Conservation (phyloP, 2,888 invertebrate species). For the Eurytoma californica region DNA sequence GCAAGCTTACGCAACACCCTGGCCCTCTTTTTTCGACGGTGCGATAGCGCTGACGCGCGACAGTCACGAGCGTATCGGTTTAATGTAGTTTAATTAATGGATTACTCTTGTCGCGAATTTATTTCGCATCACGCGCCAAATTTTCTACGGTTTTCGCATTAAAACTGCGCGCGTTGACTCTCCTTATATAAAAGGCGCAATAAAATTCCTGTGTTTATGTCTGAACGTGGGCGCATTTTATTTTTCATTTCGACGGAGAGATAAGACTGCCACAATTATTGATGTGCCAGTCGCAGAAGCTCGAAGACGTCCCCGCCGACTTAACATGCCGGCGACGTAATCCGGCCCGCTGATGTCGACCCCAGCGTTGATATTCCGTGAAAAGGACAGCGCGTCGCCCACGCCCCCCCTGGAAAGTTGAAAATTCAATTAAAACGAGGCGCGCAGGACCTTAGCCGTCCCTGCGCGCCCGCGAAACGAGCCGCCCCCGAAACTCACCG, state of each 20-base stretch:
- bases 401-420: neutral
- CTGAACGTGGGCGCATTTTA: no score
- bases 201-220: no score
- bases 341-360: constrained; percentile 36
- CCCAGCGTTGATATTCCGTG: constrained; percentile 32
- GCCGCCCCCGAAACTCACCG: constrained; percentile 7
- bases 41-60: no score
- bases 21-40: no score
- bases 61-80: no score
- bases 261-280: constrained; percentile 11
- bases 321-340: constrained; percentile 29
- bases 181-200: no score
- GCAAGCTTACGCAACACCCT: neutral
- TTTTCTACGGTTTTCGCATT: no score
- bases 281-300: constrained; percentile 18
- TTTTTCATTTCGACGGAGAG: no score
- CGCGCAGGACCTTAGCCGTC: neutral
- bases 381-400: constrained; percentile 8
- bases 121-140: no score
- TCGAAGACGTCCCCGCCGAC: neutral
- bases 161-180: no score
- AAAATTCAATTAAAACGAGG: constrained; percentile 27
- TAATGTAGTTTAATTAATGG: no score
- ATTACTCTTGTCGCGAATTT: no score
- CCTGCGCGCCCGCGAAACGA: neutral